phyloP scores from a whole-genome alignment of 2,797 vertebrate species.

The Bufotes viridis region DNA sequence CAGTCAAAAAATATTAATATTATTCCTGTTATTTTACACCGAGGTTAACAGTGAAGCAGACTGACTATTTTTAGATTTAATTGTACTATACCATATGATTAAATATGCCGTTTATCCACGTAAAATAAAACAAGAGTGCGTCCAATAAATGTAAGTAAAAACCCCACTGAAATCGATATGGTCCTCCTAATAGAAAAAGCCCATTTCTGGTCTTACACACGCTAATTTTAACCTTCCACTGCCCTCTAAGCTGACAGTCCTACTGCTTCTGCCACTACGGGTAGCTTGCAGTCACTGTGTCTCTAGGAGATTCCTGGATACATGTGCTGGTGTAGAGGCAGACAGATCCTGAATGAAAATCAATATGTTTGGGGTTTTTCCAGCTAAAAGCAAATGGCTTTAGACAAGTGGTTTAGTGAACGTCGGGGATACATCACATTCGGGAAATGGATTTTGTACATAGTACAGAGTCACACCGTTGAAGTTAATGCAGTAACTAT shows the following conservation, averaged over 20 bases:
- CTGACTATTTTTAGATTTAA: not conserved
- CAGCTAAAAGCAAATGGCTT: constrained; percentile 61
- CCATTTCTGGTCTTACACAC: constrained; percentile 2
- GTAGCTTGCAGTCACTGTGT: constrained; percentile 51
- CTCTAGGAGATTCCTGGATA: constrained; percentile 53
- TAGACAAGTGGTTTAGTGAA: constrained; percentile 59
- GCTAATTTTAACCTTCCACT: constrained; percentile 14
- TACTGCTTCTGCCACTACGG: constrained; percentile 26
- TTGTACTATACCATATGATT: not conserved
- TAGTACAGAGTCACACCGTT: constrained; percentile 45
- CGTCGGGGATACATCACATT: constrained; percentile 54
- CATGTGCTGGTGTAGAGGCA: constrained; percentile 50
- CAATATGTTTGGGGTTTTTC: constrained; percentile 63
- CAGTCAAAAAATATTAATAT: not conserved
- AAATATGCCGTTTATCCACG: not conserved
- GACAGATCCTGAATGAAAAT: constrained; percentile 62
- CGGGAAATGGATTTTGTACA: constrained; percentile 55
- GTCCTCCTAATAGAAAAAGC: not conserved
- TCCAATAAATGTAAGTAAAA: not conserved
- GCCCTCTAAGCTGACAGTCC: constrained; percentile 37
- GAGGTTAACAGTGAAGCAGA: no score
- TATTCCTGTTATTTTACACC: not conserved
- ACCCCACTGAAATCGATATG: not conserved
- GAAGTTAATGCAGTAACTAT: constrained; percentile 21
- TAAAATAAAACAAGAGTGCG: not conserved